Evolutionary conservation across 2,888 invertebrate species (phyloP).

Genomic region (Pristionchus mayeri): DNA sequence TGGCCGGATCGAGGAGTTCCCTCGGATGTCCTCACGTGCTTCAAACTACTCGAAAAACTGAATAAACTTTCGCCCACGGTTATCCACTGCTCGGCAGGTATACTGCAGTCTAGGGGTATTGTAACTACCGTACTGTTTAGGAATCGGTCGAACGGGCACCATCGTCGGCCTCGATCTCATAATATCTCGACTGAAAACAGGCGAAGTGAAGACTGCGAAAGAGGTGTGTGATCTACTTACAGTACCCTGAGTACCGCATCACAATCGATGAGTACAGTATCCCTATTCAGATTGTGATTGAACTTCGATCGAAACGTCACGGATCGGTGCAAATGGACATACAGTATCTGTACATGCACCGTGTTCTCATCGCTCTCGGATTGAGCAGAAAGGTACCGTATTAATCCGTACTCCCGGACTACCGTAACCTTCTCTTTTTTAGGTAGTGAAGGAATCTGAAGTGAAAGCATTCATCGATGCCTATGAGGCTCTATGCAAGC

Average conservation of each 20-base stretch:
- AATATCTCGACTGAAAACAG: conserved; percentile 1
- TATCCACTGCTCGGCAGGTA: conserved; percentile 51
- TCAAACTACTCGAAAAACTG: conserved; percentile 40
- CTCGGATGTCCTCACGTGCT: conserved; percentile 13
- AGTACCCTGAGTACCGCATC: not conserved
- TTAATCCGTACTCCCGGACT: not conserved
- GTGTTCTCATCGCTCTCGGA: conserved; percentile 56
- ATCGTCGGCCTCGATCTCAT: conserved; percentile 46
- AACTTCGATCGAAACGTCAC: conserved; percentile 59
- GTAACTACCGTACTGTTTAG: conserved; percentile 6
- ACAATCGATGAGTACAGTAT: not conserved
- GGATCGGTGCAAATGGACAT: conserved; percentile 65
- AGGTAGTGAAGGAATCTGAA: conserved; percentile 38
- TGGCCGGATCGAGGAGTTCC: conserved; percentile 50
- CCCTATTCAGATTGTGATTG: conserved; percentile 57
- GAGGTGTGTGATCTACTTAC: not conserved
- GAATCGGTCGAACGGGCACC: conserved; percentile 48
- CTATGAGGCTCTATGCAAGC: conserved; percentile 35
- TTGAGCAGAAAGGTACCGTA: not conserved
- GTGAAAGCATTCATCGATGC: conserved; percentile 42
- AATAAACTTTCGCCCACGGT: conserved; percentile 41
- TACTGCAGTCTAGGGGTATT: not conserved
- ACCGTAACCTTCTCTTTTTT: not conserved
- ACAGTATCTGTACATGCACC: conserved; percentile 64
- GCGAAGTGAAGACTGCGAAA: conserved; percentile 35